Evolutionary conservation across 2,888 invertebrate genomes (phyloP).

Genomic region (Flexamia atlantica): DNA sequence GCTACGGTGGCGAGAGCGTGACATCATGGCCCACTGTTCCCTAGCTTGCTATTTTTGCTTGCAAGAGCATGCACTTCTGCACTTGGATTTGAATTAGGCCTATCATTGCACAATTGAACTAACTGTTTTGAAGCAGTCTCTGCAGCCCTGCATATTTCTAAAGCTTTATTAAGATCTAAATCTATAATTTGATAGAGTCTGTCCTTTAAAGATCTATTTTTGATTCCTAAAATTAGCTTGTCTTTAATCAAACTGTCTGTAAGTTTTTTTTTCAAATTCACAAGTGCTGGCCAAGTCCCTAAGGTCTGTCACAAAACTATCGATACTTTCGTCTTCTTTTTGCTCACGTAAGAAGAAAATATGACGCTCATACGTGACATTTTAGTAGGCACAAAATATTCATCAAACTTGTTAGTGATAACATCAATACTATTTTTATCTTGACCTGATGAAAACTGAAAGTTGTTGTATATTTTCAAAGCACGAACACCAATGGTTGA

Average conservation of each 20-base stretch:
- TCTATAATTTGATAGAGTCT: slow-evolving; percentile 39
- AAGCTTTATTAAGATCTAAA: slow-evolving; percentile 28
- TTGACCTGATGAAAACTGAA: not conserved
- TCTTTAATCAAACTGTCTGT: slow-evolving; percentile 31
- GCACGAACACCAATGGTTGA: slow-evolving; percentile 27
- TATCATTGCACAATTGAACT: not conserved
- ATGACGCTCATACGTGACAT: slow-evolving; percentile 18
- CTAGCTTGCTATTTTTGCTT: not conserved
- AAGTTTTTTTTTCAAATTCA: slow-evolving; percentile 2
- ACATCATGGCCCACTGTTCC: not conserved
- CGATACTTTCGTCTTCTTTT: slow-evolving; percentile 8
- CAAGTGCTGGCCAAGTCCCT: slow-evolving; percentile 7
- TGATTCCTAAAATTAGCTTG: slow-evolving; percentile 38
- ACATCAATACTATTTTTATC: not conserved
- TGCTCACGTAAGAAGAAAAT: slow-evolving; percentile 33
- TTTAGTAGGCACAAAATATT: slow-evolving; percentile 12
- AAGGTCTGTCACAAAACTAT: slow-evolving; percentile 29
- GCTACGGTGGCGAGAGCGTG: not conserved
- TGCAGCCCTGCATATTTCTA: slow-evolving; percentile 32
- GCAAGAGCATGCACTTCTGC: not conserved
- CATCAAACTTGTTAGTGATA: not conserved
- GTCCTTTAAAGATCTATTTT: slow-evolving; percentile 25
- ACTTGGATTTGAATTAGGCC: not conserved
- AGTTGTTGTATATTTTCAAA: slow-evolving; percentile 30
- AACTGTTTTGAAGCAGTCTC: slow-evolving; percentile 1